A percentile compares a stretch with the other conserved stretches of the same genome.
Conservation (phyloP, 30 jellyfish, hydroid and myxozoan genomes). For the Catostylus mosaicus region DNA sequence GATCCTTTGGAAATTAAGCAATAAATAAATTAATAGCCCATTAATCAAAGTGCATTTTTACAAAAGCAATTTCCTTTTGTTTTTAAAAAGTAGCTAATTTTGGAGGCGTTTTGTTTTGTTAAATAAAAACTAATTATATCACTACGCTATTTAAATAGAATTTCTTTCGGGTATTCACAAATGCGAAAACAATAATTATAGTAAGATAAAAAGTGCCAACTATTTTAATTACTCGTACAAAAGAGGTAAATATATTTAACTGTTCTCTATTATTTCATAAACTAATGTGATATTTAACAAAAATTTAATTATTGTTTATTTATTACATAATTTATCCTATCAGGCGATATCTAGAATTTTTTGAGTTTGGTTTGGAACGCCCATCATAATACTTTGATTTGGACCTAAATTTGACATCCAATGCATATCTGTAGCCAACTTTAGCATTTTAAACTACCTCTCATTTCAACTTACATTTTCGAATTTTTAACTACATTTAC, state of each 20-base stretch:
- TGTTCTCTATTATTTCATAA: not conserved
- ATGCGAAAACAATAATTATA: not conserved
- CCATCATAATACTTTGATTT: no score
- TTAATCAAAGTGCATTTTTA: not conserved
- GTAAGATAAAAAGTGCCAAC: not conserved
- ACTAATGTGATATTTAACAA: not conserved
- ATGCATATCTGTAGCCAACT: no score
- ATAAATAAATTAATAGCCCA: not conserved
- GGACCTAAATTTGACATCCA: no score
- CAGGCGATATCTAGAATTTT: not conserved
- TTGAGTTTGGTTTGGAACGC: not conserved
- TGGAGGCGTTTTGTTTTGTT: slow-evolving; percentile 1
- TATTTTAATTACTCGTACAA: not conserved
- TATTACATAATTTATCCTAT: not conserved
- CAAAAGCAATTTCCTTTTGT: not conserved
- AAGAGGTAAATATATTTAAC: not conserved
- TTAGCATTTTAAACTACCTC: no score
- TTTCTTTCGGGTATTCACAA: not conserved
- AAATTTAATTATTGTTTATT: not conserved
- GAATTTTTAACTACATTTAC: no score
- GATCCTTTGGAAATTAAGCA: not conserved
- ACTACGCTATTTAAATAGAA: not conserved
- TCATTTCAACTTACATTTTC: no score
- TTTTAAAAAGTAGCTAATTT: not conserved
- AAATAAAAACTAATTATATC: not conserved